phyloP scores from a whole-genome alignment of 2,888 invertebrate genomes.

The Hemaris fuciformis region DNA sequence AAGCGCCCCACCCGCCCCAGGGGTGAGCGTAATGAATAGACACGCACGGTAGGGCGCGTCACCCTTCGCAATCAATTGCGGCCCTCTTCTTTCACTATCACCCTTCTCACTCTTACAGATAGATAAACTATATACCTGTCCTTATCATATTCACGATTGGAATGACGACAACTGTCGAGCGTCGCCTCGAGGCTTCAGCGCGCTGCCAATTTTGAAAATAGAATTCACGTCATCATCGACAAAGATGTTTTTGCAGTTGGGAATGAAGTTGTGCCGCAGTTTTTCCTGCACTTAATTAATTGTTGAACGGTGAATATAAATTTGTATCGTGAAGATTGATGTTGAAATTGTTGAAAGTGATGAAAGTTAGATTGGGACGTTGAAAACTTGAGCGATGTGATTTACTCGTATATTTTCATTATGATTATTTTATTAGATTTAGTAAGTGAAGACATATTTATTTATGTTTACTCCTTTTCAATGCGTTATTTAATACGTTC shows the following conservation, averaged over 20 bases:
- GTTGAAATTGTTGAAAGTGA: conserved; percentile 57
- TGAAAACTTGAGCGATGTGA: conserved; percentile 3
- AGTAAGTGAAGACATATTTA: background rate
- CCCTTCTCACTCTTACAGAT: conserved; percentile 44
- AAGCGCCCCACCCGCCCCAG: conserved; percentile 67
- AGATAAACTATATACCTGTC: conserved; percentile 28
- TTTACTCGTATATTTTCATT: conserved; percentile 5
- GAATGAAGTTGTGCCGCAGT: conserved; percentile 24
- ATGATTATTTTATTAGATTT: conserved; percentile 31
- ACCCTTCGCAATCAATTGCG: conserved; percentile 75
- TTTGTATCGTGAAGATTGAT: conserved; percentile 57
- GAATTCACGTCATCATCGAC: conserved; percentile 51
- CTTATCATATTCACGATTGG: conserved; percentile 56
- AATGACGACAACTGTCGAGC: conserved; percentile 50
- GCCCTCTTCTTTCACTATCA: conserved; percentile 62
- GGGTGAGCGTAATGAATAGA: conserved; percentile 57
- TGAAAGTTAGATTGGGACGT: conserved; percentile 65
- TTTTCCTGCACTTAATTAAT: conserved; percentile 18
- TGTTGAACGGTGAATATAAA: conserved; percentile 14
- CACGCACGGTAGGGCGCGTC: conserved; percentile 61
- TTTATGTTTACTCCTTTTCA: background rate
- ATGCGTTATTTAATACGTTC: background rate
- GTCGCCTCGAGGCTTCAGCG: conserved; percentile 55
- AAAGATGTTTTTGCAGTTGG: conserved; percentile 21
- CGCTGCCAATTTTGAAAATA: conserved; percentile 50